Base-by-base conservation (phyloP, 2,888 invertebrate genomes). In the Lottia scabra region DNA sequence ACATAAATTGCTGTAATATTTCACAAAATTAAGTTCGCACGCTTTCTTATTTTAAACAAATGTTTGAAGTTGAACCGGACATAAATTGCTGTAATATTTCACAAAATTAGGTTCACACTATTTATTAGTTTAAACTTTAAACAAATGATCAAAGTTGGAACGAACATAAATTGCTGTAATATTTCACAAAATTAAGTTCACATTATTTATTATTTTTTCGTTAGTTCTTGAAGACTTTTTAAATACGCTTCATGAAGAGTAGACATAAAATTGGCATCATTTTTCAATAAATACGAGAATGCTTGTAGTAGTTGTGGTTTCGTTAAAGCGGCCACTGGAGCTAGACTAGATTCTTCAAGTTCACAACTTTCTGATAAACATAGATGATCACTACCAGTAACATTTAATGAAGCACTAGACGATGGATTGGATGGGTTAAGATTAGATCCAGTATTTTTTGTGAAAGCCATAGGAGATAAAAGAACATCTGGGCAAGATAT, bases 221-320 rank as follows among this genome's bases (percentile, higher is more conserved):
- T 70, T 27, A 79, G 46, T 38, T 78, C 78, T 66, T 77, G 78
- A 73, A 89, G 79, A 78, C 88, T 89, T 90, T 95, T 95, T 23
- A 96, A 94, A 88, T 97, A 97, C 70, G 96, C 97, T 90, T 97
- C 96, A 87, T 97, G 96, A 77, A 97, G 91, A 90, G 95, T 96
- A 86, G 93, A 94, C 46, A 96, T 93, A 91, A 97, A 97, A 81
- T 95, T 95, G 45, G 94, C 92, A 89, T 97, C 96, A 90, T 94
- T 94, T 91, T 83, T 83, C 65, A 85, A 81, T 16, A 97, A 92
- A 91, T 96, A 94, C 83, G 94, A 93, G 86, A 97, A 93, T 43
- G 97, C 96, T 91, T 97, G 96, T 46, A 95, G 93, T 75, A 97
- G 92, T 89, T 97, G 97, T 87, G 95, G 94, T 89, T 94, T 94